Evolutionary conservation across 2,888 invertebrate genomes (phyloP), one percentile per base, ranked within the genome.

Genomic region (Brenthis ino): DNA sequence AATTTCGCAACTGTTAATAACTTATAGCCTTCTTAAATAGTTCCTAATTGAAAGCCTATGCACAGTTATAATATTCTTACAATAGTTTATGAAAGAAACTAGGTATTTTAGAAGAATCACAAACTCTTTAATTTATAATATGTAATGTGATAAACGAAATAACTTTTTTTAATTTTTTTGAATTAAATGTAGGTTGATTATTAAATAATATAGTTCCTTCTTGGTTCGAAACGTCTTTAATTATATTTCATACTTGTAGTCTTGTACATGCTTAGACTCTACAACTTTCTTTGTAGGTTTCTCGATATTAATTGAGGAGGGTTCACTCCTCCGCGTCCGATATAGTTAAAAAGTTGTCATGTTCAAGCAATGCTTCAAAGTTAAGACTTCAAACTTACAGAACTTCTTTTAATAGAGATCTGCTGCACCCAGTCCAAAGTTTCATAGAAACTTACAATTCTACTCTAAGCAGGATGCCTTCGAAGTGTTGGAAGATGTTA

Each of bases 321-420:
- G 43, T 37, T 54, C 63, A 54, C 63, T 63, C 8, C 50, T 60
- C 28, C 2, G 37, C 43, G 63, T 63, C 63, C 63, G 20, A 33
- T 53, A 53, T 63, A 53, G 53, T 63, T 63, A 54, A 63, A 20
- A 63, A 63, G 53, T 63, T 63, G 14, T 43, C 14, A 20, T n/a
- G 20, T 53, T 14, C 37, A 20, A 13, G 24, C 20, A 53, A 14
- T 63, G 51, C 20, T 43, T 53, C 16, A 43, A 63, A 54, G 53
- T 63, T 63, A 24, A 2, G 63, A 4, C 5, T 53, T 54, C 20
- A n/a, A 28, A 50, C 60, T 63, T 53, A 37, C 5, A 24, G 54
- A 54, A 20, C 53, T 54, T 63, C 51, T 33, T 24, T 47, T 53
- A 53, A 14, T 51, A 14, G 11, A 43, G 53, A 54, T 63, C 48